Evolutionary conservation across 2,113 vertebrate species (phyloP).

Genomic region (Hyperopisus bebe): DNA sequence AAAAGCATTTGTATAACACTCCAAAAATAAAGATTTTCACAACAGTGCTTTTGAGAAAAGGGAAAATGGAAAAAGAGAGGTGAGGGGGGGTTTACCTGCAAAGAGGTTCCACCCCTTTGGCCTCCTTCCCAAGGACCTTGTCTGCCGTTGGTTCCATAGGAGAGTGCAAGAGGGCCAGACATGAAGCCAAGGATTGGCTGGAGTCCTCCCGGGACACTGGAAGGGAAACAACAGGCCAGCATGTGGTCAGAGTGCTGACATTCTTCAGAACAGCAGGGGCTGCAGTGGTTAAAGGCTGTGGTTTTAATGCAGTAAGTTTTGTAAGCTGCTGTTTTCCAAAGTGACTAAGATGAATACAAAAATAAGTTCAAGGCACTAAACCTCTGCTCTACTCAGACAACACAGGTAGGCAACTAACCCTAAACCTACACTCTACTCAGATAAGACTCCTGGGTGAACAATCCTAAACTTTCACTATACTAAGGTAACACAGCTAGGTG

Average conservation of each 20-base stretch:
- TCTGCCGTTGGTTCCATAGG: conserved; percentile 69
- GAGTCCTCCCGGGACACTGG: conserved; percentile 91
- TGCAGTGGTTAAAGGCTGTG: neutral
- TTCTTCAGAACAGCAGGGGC: neutral
- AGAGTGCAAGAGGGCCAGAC: conserved; percentile 73
- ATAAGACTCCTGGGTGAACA: neutral
- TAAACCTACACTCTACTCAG: neutral
- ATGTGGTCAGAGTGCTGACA: neutral
- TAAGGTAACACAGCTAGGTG: neutral
- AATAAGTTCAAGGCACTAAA: neutral
- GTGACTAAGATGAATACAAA: neutral
- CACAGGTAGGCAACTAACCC: neutral
- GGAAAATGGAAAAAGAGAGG: neutral
- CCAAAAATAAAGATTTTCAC: neutral
- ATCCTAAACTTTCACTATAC: neutral
- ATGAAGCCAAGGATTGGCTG: conserved; percentile 81
- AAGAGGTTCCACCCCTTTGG: conserved; percentile 52
- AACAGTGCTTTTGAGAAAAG: neutral
- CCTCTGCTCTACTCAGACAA: neutral
- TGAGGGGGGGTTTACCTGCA: conserved; percentile 67
- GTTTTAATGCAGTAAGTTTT: neutral
- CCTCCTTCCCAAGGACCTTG: conserved; percentile 63
- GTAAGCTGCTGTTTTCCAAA: neutral
- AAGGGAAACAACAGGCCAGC: conserved; percentile 35
- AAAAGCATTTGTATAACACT: neutral